Evolutionary conservation across 2,113 vertebrate species (phyloP), one percentile per base, ranked within the genome.

Genomic region (Ranitomeya imitator): DNA sequence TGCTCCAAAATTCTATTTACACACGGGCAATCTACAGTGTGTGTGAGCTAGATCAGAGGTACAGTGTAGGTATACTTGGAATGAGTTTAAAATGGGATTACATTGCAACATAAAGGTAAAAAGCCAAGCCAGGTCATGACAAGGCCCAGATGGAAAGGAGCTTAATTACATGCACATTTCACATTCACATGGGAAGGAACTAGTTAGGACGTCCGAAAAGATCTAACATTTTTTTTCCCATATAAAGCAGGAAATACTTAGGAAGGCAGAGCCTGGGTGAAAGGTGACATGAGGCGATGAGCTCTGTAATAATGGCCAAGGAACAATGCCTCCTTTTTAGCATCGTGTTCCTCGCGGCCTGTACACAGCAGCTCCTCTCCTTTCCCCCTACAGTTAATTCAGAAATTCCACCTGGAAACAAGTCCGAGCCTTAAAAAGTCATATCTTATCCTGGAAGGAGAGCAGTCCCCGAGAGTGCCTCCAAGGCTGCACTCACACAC

Each of bases 361-460:
- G n/a, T 12, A 26, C 21, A 21, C 61, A 4, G 23, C 0, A 16
- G 1, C 63, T 69, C 45, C 52, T 77, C 76, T 74, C 6, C n/a
- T 60, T 45, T 85, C 78, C 69, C 86, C 60, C 23, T 6, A 55
- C 52, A n/a, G 77, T 63, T 51, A 60, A 54, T 54, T 87, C 65
- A 73, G 9, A 87, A 57, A 81, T 87, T 81, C 78, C 78, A 87
- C 78, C 63, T 81, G 78, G 78, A 87, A 87, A 59, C 69, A 87
- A 52, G 37, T 80, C 51, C 23, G 16, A 6, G 21, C 6, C 45
- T 21, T n/a, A 37, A 16, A 83, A 52, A 45, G 37, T 45, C 37
- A 45, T 45, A 45, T 45, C 37, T 45, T 45, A 45, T 3, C 37
- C 37, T 45, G 37, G 37, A 45, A 45, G 37, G 37, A 45, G 37